Evolutionary conservation across 2,797 vertebrate species (phyloP), one percentile per base, ranked within the genome.

Genomic region (Periophthalmus magnuspinnatus): DNA sequence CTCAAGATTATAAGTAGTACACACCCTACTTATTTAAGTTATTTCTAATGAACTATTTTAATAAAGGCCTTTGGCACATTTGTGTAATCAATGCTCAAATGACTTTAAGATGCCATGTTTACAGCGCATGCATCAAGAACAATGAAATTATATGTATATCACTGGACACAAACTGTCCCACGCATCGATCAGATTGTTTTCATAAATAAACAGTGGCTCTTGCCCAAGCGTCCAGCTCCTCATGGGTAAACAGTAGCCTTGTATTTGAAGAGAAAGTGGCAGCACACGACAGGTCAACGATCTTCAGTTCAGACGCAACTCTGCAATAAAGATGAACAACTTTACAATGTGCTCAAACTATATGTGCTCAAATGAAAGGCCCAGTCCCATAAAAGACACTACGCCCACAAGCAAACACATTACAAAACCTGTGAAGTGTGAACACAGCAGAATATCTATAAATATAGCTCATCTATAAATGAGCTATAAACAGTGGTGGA

Each of bases 261-360:
- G 84, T 94, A 88, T 94, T 93, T 94, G 91, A 90, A 90, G 89
- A 93, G 90, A 94, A 93, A 93, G 91, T 93, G 85, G 77, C 86
- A 79, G 91, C 81, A 91, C 90, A 93, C 76, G 86, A 81, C 72
- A 84, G 94, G 94, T 95, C 94, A 95, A 93, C 62, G 91, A 86
- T 93, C 93, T 68, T 24, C 24, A 79, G 91, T 92, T 92, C 92
- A 90, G 55, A 33, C 17, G 72, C 79, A 70, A 74, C 69, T 17
- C 32, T 64, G 58, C 88, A 74, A 82, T 92, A 87, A 93, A 93
- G 60, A 75, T 77, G 75, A 84, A 81, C 85, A 77, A 83, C 80
- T 84, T 86, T 84, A 85, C 78, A 76, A 73, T 68, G 33, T 67
- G 71, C 81, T 75, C 62, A 60, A 69, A 81, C 78, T 76, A 80